Percentiles rank a stretch among this genome's conserved stretches.
These are phyloP conservation scores for Microctonus hyperodae DNA, from an alignment of 2,888 invertebrate species.

Conservation along the genomic window DNA sequence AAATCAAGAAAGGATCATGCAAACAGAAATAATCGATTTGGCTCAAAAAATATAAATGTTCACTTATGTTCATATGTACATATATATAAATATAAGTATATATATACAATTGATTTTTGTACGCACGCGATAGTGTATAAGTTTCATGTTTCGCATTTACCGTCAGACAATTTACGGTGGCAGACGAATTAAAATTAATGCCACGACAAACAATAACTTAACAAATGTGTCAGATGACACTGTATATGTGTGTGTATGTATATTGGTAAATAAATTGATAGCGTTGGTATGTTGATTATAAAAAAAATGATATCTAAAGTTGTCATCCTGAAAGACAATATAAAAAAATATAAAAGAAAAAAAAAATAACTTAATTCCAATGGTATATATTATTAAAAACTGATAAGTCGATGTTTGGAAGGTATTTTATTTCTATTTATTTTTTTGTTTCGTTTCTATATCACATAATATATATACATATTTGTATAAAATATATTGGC, in stretches of 20 bases:
- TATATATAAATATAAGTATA: neutral
- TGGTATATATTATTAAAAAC: neutral
- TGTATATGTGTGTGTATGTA: neutral
- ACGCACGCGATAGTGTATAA: constrained; percentile 5
- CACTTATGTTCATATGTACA: neutral
- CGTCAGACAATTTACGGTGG: constrained; percentile 1
- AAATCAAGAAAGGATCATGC: too few relatives aligned
- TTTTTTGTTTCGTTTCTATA: neutral
- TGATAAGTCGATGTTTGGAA: neutral
- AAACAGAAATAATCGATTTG: too few relatives aligned
- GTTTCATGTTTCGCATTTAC: constrained; percentile 17
- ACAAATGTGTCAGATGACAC: constrained; percentile 13
- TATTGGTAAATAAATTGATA: neutral
- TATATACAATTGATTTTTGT: constrained; percentile 15
- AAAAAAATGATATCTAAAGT: neutral
- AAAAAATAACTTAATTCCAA: too few relatives aligned
- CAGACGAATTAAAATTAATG: constrained; percentile 22
- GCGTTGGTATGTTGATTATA: neutral
- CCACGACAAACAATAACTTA: constrained; percentile 18
- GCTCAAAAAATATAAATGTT: too few relatives aligned
- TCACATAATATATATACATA: too few relatives aligned
- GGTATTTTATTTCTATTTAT: neutral
- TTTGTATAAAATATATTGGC: too few relatives aligned
- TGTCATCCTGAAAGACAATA: neutral
- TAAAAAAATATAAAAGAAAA: neutral